Evolutionary conservation across 2,888 invertebrate species (phyloP).

Genomic region (Andrena bucephala): DNA sequence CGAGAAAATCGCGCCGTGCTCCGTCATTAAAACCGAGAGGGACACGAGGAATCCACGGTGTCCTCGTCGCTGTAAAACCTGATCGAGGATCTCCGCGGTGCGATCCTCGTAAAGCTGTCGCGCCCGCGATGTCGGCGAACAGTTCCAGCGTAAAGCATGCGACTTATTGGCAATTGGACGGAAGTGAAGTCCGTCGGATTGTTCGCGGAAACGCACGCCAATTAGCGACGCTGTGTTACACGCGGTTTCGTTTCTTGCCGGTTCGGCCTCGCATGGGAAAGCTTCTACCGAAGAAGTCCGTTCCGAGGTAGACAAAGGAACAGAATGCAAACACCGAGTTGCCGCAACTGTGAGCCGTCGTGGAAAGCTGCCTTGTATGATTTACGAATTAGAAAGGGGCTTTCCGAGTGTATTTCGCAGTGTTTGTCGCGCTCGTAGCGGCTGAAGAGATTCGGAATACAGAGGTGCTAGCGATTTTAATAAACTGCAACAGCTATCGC

Average conservation of each 20-base stretch:
- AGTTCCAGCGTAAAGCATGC: slow-evolving; percentile 22
- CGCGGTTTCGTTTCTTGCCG: slow-evolving; percentile 4
- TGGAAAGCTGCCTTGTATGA: background rate
- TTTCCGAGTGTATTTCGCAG: background rate
- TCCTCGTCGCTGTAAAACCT: background rate
- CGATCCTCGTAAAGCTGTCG: slow-evolving; percentile 29
- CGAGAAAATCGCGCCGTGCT: slow-evolving; percentile 1
- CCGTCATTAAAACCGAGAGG: slow-evolving; percentile 17
- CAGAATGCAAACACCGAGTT: background rate
- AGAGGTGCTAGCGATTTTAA: background rate
- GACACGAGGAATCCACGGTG: background rate
- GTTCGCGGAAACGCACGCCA: slow-evolving; percentile 25
- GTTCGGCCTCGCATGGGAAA: background rate
- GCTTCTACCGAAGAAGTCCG: background rate
- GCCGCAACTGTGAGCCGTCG: background rate
- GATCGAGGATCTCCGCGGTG: slow-evolving; percentile 25
- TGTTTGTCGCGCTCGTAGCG: background rate
- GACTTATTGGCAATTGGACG: slow-evolving; percentile 51
- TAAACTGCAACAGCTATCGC: slow-evolving; percentile 12
- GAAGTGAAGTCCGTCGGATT: slow-evolving; percentile 21
- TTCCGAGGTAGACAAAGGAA: background rate
- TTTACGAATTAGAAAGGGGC: background rate
- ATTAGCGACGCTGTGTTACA: slow-evolving; percentile 36
- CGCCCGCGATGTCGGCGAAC: background rate
- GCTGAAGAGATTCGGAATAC: background rate